Percentiles rank a stretch among this genome's conserved stretches.
phyloP scores from a whole-genome alignment of 2,888 invertebrate genomes.

The Margaritifera margaritifera region DNA sequence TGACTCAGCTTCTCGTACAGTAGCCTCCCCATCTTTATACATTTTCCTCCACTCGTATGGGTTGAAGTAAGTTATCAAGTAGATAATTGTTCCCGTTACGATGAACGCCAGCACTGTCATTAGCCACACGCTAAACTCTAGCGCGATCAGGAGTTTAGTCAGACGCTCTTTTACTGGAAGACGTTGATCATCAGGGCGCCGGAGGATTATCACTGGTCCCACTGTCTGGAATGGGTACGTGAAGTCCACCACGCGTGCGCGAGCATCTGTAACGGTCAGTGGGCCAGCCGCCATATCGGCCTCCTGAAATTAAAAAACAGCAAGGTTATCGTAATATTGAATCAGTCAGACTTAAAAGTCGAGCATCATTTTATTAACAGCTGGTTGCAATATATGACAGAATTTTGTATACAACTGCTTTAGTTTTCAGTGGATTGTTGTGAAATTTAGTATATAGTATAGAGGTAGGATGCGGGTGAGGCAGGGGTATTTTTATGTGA shows the following conservation, averaged over 20 bases:
- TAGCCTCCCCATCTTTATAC: conserved; percentile 56
- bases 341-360: background rate
- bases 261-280: conserved; percentile 44
- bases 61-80: conserved; percentile 58
- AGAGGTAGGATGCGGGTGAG: too few relatives aligned
- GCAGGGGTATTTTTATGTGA: too few relatives aligned
- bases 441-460: too few relatives aligned
- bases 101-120: conserved; percentile 52
- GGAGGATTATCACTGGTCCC: conserved; percentile 52
- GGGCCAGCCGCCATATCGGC: conserved; percentile 54
- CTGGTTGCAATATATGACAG: too few relatives aligned
- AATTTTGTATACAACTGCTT: too few relatives aligned
- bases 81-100: conserved; percentile 53
- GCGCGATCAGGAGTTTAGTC: conserved; percentile 44
- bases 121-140: conserved; percentile 59
- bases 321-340: background rate
- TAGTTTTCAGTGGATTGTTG: too few relatives aligned
- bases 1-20: conserved; percentile 58
- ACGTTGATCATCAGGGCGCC: conserved; percentile 32
- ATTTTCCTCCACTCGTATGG: conserved; percentile 64
- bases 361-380: too few relatives aligned
- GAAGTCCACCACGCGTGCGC: conserved; percentile 48
- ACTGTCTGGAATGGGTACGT: conserved; percentile 51
- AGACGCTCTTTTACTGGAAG: conserved; percentile 47
- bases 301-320: conserved; percentile 30